Conservation (phyloP, 2,888 invertebrate species). For the Salticus scenicus region DNA sequence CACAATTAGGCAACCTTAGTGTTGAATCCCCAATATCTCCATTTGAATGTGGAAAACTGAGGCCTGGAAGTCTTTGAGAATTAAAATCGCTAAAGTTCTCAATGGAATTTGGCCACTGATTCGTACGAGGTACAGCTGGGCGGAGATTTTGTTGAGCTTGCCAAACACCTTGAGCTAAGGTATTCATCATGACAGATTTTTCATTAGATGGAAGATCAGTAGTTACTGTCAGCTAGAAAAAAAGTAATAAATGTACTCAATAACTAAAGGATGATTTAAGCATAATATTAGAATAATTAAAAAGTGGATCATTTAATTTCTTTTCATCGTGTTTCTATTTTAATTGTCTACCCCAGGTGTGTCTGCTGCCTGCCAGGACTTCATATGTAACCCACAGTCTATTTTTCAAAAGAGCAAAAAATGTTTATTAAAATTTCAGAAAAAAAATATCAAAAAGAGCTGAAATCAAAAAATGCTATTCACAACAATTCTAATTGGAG, state of each 20-base stretch:
- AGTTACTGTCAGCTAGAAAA: slow-evolving; percentile 39
- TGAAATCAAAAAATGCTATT: no score
- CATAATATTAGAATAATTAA: no score
- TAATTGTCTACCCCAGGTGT: no score
- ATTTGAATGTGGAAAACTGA: slow-evolving; percentile 31
- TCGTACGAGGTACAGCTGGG: slow-evolving; percentile 63
- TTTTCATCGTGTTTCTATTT: no score
- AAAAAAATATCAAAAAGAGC: no score
- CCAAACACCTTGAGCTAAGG: slow-evolving; percentile 70
- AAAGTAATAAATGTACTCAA: neutral
- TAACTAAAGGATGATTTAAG: no score
- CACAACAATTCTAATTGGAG: no score
- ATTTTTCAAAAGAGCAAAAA: no score
- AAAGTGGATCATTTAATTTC: no score
- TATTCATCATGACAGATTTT: slow-evolving; percentile 70
- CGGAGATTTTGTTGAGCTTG: slow-evolving; percentile 72
- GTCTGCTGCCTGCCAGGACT: no score
- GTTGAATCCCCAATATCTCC: slow-evolving; percentile 56
- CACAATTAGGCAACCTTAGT: neutral
- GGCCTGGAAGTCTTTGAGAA: slow-evolving; percentile 40
- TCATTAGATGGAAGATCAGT: slow-evolving; percentile 70
- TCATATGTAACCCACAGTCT: no score
- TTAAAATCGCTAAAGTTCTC: slow-evolving; percentile 28
- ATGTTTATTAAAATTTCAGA: no score
- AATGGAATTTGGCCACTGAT: slow-evolving; percentile 28